Evolutionary conservation across 2,113 vertebrate species (phyloP), one percentile per base, ranked within the genome.

Genomic region (Sprattus sprattus): DNA sequence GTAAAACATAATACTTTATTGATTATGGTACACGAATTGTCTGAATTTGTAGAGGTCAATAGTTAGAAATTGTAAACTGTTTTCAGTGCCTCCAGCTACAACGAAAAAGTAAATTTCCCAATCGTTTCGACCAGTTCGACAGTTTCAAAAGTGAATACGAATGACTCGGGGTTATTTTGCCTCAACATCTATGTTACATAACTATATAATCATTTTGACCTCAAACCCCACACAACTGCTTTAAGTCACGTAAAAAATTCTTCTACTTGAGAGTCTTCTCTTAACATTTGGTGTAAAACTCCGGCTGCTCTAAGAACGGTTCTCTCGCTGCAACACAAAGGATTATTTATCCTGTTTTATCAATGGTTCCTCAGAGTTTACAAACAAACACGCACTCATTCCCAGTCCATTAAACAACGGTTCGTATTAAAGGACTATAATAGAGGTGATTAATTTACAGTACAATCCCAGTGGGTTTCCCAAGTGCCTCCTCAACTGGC

Each of bases 351-450:
- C 67, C 67, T 16, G 67, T 75, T 75, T 39, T 75, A 75, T 75
- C 67, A 75, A 75, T 75, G 67, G 67, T 75, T 75, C 67, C 67
- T 75, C 28, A 75, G 67, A 75, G 67, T 32, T 75, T 75, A 75
- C 28, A 67, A 75, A 75, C 67, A 75, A 75, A 75, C 67, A 28
- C 67, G 25, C 67, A 13, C 28, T 75, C 28, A 75, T 11, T 11
- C 28, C 28, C 67, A 75, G 67, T 75, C 28, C 28, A 75, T 75
- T 75, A 75, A 39, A 39, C 28, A 75, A 75, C 67, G 15, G 67
- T 28, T 39, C 28, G 28, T 32, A 32, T 32, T 75, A 75, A 32
- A 39, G 67, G 25, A 75, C 28, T 75, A 75, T 32, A 57, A 57
- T 22, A 57, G 54, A 32, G 25, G 67, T 75, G 67, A 39, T 75